Evolutionary conservation across 2,888 invertebrate genomes (phyloP), one percentile per base, ranked within the genome.

Genomic region (Willowsia nigromaculata): DNA sequence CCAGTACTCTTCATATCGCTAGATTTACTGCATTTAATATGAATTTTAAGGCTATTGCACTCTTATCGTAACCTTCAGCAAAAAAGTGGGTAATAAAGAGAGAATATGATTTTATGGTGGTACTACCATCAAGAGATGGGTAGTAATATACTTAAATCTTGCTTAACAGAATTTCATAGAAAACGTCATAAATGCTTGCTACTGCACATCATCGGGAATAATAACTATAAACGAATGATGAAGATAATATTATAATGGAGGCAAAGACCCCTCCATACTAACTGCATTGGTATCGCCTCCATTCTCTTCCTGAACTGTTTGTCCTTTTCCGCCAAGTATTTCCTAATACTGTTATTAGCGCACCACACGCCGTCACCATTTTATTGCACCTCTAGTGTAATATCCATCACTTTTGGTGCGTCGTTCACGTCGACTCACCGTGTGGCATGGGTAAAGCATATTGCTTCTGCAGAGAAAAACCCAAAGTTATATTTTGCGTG

Each of bases 351-450:
- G 40, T 71, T 71, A 71, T 71, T 53, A 47, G 30, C 50, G 7
- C 78, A 53, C 30, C 53, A 25, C 18, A 47, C 30, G 53, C 53
- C 30, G 53, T 78, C 53, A 27, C 78, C 53, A 53, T 53, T 78
- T 78, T 78, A 47, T 78, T 74, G 43, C 76, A 85, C 85, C 86
- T 86, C 86, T 50, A 13, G 86, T 86, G 86, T 86, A 86, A 86
- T 68, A 86, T 86, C 65, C 86, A 85, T 85, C 85, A 85, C 85
- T 78, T 78, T 65, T 43, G 40, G 43, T 68, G 37, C 68, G 18
- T 9, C 68, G 18, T 18, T 27, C 30, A 18, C 62, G 25, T 27
- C 37, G 15, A 68, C 30, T 30, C 68, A 37, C 5, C 27, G 25
- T 71, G 43, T 43, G 25, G 11, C 43, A 71, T 13, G 6, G 18